These are phyloP conservation scores for Parapsyche elsis DNA, from an alignment of 1,140 invertebrate genomes.

Conservation along the genomic window DNA sequence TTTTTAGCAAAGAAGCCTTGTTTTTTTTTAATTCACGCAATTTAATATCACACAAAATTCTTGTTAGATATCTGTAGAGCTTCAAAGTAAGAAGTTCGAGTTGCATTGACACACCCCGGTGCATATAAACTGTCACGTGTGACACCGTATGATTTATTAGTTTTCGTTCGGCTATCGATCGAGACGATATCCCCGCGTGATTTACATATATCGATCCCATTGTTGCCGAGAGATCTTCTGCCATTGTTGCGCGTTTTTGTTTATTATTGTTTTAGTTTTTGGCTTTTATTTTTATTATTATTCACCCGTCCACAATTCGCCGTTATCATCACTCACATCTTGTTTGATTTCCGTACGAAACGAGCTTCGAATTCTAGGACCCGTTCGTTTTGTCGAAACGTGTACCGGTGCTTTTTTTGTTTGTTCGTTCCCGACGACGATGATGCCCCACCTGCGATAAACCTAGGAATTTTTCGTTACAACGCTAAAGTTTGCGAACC, in stretches of 20 bases:
- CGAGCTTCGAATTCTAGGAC: background rate
- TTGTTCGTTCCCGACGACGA: too few relatives aligned
- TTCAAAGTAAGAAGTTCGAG: too few relatives aligned
- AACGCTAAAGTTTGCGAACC: too few relatives aligned
- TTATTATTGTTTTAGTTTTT: background rate
- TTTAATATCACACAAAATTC: background rate
- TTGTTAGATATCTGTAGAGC: background rate
- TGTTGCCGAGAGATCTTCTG: constrained; percentile 6
- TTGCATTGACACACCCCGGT: background rate
- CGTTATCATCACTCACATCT: constrained; percentile 28
- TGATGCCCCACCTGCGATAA: too few relatives aligned
- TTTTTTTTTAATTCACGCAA: too few relatives aligned
- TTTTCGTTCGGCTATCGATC: constrained; percentile 33
- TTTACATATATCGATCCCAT: constrained; percentile 29
- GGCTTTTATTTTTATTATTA: constrained; percentile 14
- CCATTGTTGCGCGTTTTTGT: constrained; percentile 13
- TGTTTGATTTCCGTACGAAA: background rate
- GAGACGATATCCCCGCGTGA: constrained; percentile 44
- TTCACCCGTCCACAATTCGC: background rate
- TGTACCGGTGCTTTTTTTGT: too few relatives aligned
- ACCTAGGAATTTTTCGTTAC: too few relatives aligned
- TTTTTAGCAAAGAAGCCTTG: too few relatives aligned
- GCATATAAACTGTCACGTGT: constrained; percentile 25
- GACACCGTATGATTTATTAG: constrained; percentile 50
- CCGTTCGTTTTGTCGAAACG: background rate